A percentile compares a stretch with the other conserved stretches of the same genome.
Evolutionary conservation across 2,113 vertebrate genomes (phyloP).

Genomic region (Pseudorectes ferrugineus): DNA sequence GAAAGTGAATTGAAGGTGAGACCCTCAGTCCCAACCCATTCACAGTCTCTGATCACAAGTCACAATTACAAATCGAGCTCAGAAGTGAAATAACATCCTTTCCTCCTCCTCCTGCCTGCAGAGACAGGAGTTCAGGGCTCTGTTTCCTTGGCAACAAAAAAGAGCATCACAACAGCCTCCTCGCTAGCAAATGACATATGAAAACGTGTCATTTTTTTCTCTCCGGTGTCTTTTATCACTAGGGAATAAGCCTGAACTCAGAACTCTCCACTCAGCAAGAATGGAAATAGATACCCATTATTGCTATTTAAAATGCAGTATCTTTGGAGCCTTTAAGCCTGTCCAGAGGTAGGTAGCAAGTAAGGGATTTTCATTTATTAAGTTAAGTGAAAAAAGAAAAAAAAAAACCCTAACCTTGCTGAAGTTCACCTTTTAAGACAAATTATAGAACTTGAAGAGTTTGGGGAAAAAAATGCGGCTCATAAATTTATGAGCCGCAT

Average conservation of each 20-base stretch:
- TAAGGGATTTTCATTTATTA: slow-evolving; percentile 36
- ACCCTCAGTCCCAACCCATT: not conserved
- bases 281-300: not conserved
- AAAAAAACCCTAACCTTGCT: not conserved
- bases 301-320: not conserved
- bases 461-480: slow-evolving; percentile 42
- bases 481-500: slow-evolving; percentile 62
- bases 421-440: slow-evolving; percentile 65
- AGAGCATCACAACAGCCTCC: slow-evolving; percentile 54
- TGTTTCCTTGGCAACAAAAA: slow-evolving; percentile 43
- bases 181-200: not conserved
- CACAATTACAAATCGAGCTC: not conserved
- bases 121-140: slow-evolving; percentile 20
- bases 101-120: not conserved
- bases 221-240: not conserved
- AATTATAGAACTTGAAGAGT: slow-evolving; percentile 60
- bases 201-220: not conserved
- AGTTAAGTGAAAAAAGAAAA: not conserved
- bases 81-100: not conserved
- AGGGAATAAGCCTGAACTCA: slow-evolving; percentile 3
- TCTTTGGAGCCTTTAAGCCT: not conserved
- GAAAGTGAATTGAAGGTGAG: not conserved
- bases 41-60: not conserved
- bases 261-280: slow-evolving; percentile 21
- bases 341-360: not conserved